Evolutionary conservation across 2,888 invertebrate genomes (phyloP), one percentile per base, ranked within the genome.

Genomic region (Galerucella calmariensis): DNA sequence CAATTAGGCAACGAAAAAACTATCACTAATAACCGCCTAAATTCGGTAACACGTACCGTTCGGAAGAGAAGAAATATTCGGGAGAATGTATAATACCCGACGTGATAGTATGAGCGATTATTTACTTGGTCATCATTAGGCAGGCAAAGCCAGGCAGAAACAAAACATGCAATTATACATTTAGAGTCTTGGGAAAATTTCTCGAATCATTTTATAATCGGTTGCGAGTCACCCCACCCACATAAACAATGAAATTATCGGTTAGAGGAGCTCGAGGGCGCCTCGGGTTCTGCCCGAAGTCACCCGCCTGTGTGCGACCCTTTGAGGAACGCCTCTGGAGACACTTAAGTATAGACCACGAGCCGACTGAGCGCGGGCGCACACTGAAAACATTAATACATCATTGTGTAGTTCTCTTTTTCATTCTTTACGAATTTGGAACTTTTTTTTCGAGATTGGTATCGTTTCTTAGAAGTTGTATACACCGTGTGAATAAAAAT

Each of bases 291-390:
- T 83, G 82, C 81, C 82, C 82, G 83, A 84, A 83, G 85, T 84
- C 82, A 83, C 82, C 82, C 84, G 84, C 83, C 86, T 82, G 79
- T 82, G 82, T 84, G 83, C 82, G 83, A 81, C 84, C 86, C 86
- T 84, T 81, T 79, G 79, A 81, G 84, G 77, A 84, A 83, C 85
- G 85, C 85, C 84, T 85, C 84, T 85, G 84, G 86, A 84, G 85
- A 85, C 85, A 84, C 82, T 81, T 86, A 86, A 86, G 85, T 86
- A 86, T 85, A 86, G 86, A 81, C 83, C 83, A 77, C 82, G 82
- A 81, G 83, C 83, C 83, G 83, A 82, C 80, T 70, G 70, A 67
- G 71, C 46, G 66, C 27, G 65, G 72, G 66, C 66, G 62, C 71
- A 59, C 68, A 73, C 73, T 73, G 73, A 79, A 80, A 80, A 80